Evolutionary conservation across 2,113 vertebrate genomes (phyloP).

Genomic region (Tapirus terrestris): DNA sequence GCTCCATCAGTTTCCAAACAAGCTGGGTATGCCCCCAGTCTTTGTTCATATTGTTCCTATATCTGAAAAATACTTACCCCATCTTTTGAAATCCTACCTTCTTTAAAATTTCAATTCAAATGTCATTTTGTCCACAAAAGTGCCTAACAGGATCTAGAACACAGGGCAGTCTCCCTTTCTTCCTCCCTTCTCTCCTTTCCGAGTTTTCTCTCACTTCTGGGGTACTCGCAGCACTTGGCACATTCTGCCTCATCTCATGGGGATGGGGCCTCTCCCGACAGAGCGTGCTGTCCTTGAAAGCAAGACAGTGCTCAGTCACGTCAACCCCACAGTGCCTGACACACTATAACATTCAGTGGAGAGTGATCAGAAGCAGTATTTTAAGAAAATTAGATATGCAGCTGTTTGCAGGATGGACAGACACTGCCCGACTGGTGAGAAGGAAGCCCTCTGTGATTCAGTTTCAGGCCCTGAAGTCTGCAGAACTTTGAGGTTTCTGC

Average conservation of each 20-base stretch:
- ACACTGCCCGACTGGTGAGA: too few relatives aligned
- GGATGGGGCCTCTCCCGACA: not conserved
- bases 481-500: not conserved
- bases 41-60: not conserved
- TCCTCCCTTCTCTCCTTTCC: not conserved
- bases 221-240: not conserved
- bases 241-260: not conserved
- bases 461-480: not conserved
- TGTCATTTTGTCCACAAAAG: not conserved
- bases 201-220: not conserved
- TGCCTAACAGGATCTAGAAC: not conserved
- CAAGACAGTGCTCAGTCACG: rapidly evolving
- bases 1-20: not conserved
- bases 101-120: not conserved
- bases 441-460: not conserved
- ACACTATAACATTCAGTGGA: not conserved
- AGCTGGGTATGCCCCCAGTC: not conserved
- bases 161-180: too few relatives aligned
- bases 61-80: not conserved
- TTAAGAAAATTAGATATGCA: not conserved
- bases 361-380: not conserved
- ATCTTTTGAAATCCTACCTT: not conserved
- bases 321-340: not conserved
- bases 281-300: not conserved
- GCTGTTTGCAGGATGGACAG: not conserved